These are phyloP conservation scores for Nipponia nippon DNA, from an alignment of 2,113 vertebrate genomes.

Conservation along the genomic window DNA sequence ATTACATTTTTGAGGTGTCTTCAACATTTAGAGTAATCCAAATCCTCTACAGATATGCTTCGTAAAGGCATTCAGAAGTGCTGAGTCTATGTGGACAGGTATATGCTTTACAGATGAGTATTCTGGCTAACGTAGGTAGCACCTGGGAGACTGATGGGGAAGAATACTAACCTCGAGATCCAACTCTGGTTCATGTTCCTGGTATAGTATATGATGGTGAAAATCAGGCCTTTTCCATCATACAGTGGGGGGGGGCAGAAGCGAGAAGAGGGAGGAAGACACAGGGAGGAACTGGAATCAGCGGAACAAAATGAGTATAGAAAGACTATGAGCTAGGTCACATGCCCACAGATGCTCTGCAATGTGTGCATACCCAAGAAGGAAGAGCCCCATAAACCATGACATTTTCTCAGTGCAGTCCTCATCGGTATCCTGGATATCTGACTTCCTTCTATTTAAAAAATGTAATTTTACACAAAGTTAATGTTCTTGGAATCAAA, in stretches of 20 bases:
- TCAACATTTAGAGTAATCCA: background rate
- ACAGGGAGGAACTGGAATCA: background rate
- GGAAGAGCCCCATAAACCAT: background rate
- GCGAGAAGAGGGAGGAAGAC: background rate
- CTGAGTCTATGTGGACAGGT: background rate
- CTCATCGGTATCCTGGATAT: background rate
- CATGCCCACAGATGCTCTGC: background rate
- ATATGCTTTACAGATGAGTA: background rate
- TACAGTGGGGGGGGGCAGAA: fast-evolving
- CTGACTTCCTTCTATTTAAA: background rate
- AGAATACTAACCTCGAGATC: background rate
- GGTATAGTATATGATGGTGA: background rate
- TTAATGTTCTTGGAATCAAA: background rate
- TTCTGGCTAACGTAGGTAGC: background rate
- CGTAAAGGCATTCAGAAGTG: background rate
- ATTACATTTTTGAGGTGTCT: background rate
- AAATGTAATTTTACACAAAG: background rate
- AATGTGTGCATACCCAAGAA: background rate
- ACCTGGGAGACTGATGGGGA: background rate
- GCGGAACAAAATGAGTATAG: background rate
- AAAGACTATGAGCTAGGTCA: background rate
- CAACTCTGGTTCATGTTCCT: background rate
- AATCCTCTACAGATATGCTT: background rate
- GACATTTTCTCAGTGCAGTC: background rate
- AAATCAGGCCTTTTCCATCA: background rate